Evolutionary conservation across 92 coral and sea anemone species (phyloP).

Genomic region (Zoanthus sansibaricus): DNA sequence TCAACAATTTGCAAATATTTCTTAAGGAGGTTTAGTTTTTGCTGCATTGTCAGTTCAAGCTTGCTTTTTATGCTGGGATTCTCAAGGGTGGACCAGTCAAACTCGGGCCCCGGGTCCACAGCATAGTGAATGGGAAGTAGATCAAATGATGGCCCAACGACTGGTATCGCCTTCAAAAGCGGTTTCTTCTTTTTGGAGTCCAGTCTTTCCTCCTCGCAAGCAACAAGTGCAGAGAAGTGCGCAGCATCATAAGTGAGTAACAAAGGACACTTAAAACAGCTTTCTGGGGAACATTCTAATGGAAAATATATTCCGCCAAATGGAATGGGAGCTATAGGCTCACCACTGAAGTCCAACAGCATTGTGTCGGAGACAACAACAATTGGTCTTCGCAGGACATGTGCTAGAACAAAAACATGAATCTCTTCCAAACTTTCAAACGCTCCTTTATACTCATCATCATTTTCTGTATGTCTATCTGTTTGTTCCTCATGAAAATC

Average conservation of each 20-base stretch:
- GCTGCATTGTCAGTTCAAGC: constrained; percentile 68
- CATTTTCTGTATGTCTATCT: constrained; percentile 30
- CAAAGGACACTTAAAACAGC: constrained; percentile 79
- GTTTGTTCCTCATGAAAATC: not conserved
- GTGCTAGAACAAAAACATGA: constrained; percentile 94
- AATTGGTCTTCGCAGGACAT: constrained; percentile 92
- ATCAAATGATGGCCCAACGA: constrained; percentile 77
- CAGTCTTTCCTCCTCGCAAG: constrained; percentile 57
- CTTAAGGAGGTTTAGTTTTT: constrained; percentile 67
- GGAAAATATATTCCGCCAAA: constrained; percentile 97
- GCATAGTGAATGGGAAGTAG: constrained; percentile 84
- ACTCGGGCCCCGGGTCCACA: constrained; percentile 82
- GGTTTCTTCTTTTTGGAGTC: constrained; percentile 41
- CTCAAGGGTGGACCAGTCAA: constrained; percentile 74
- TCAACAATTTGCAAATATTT: constrained; percentile 78
- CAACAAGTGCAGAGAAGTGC: constrained; percentile 93
- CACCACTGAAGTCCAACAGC: constrained; percentile 91
- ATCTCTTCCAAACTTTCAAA: constrained; percentile 97
- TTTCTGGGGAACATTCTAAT: constrained; percentile 80
- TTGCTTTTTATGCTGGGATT: constrained; percentile 62
- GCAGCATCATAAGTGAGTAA: constrained; percentile 92
- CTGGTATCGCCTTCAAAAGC: constrained; percentile 74
- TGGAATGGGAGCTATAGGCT: constrained; percentile 94
- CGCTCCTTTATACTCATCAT: constrained; percentile 65
- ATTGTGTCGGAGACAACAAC: constrained; percentile 84